Percentiles rank a stretch among this genome's conserved stretches.
phyloP scores from a whole-genome alignment of 1,140 invertebrate genomes.

The Drosophila tani region DNA sequence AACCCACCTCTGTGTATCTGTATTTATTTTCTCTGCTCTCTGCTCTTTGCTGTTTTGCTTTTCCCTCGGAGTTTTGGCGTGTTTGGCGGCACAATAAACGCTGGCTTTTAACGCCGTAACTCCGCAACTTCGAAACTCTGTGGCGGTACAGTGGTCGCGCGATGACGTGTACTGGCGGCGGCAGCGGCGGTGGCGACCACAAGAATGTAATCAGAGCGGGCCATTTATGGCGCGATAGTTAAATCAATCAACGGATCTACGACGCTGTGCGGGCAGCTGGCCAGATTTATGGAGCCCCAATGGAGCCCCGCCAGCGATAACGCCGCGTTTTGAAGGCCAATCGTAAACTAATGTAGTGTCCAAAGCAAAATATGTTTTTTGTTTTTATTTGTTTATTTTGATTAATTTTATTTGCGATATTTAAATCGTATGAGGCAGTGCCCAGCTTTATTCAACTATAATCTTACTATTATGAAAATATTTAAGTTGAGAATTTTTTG shows the following conservation, averaged over 20 bases:
- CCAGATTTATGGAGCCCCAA: slow-evolving; percentile 9
- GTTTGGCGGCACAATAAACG: slow-evolving; percentile 15
- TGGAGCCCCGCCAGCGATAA: neutral
- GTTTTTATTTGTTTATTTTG: neutral
- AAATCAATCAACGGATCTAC: slow-evolving; percentile 57
- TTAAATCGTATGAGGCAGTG: too few species aligned
- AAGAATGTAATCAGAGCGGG: slow-evolving; percentile 19
- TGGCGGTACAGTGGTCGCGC: slow-evolving; percentile 39
- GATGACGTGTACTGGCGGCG: slow-evolving; percentile 57
- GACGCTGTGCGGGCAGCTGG: slow-evolving; percentile 5
- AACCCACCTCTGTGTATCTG: neutral
- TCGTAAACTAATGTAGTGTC: neutral
- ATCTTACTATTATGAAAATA: too few species aligned
- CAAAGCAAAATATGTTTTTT: neutral
- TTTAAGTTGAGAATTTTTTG: too few species aligned
- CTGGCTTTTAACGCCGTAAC: slow-evolving; percentile 6
- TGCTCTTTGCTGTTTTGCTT: neutral
- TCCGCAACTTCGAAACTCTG: neutral
- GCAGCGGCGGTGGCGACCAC: slow-evolving; percentile 8
- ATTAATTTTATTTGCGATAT: too few species aligned
- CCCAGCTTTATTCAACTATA: too few species aligned
- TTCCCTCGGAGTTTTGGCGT: neutral
- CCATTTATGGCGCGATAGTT: slow-evolving; percentile 37
- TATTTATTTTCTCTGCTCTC: slow-evolving; percentile 6
- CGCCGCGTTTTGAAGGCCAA: neutral